These are phyloP conservation scores for Pachymerium ferrugineum DNA, from an alignment of 2,888 invertebrate species.

Conservation along the genomic window DNA sequence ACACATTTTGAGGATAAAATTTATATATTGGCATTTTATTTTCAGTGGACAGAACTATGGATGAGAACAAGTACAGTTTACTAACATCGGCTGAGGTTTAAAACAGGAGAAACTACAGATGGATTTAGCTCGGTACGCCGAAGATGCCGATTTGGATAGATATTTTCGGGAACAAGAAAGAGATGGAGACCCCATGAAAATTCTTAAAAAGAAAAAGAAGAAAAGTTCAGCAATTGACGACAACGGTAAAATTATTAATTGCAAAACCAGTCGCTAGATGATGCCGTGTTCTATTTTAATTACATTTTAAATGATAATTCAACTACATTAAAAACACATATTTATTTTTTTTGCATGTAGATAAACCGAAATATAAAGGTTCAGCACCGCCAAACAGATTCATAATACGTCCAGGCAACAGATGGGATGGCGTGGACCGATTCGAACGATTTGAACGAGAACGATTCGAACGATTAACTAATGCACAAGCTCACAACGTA, in stretches of 20 bases:
- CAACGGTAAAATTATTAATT: too few relatives aligned
- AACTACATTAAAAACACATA: background rate
- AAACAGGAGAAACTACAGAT: constrained; percentile 68
- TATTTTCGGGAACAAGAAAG: constrained; percentile 67
- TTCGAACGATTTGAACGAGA: constrained; percentile 93
- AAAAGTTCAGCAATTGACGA: background rate
- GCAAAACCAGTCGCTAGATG: too few relatives aligned
- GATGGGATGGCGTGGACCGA: constrained; percentile 98
- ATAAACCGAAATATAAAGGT: constrained; percentile 64
- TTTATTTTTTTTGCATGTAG: constrained; percentile 40
- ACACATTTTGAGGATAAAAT: too few relatives aligned
- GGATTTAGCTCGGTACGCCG: constrained; percentile 76
- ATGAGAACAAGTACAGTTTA: too few relatives aligned
- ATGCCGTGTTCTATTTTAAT: background rate
- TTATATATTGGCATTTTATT: too few relatives aligned
- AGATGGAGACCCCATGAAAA: constrained; percentile 90
- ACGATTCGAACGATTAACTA: constrained; percentile 72
- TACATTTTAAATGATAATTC: background rate
- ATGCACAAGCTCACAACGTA: constrained; percentile 67
- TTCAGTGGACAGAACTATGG: too few relatives aligned
- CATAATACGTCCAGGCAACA: constrained; percentile 83
- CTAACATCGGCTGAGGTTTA: constrained; percentile 51
- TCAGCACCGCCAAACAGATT: constrained; percentile 82
- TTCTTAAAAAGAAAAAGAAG: constrained; percentile 70
- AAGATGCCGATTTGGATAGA: constrained; percentile 81